A percentile compares a stretch with the other conserved stretches of the same genome.
Conservation (phyloP, 2,797 vertebrate species). For the Periophthalmus magnuspinnatus region DNA sequence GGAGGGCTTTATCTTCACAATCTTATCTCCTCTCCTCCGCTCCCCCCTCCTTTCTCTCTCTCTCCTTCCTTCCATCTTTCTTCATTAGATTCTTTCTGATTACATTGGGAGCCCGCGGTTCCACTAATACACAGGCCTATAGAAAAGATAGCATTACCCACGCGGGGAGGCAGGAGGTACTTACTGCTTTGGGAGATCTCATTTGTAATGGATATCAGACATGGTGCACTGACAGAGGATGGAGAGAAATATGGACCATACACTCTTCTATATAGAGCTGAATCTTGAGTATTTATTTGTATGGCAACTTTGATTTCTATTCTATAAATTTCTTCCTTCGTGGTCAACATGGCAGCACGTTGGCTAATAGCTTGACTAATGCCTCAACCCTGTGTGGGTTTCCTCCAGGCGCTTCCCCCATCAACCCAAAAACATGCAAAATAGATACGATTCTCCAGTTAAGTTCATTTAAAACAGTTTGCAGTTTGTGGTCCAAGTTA, state of each 20-base stretch:
- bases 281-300: background rate
- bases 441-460: no score
- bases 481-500: no score
- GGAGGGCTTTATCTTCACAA: slow-evolving; percentile 37
- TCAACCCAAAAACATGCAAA: no score
- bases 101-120: slow-evolving; percentile 28
- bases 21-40: slow-evolving; percentile 31
- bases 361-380: no score
- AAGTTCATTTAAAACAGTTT: no score
- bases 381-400: no score
- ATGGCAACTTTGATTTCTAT: background rate
- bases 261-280: background rate
- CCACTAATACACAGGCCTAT: background rate
- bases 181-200: slow-evolving; percentile 7
- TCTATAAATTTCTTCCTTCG: background rate
- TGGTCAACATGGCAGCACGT: no score
- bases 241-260: background rate
- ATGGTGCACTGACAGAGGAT: background rate
- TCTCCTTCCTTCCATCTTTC: slow-evolving; percentile 16
- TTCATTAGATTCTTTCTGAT: slow-evolving; percentile 47
- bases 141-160: slow-evolving; percentile 19
- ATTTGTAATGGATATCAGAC: slow-evolving; percentile 16
- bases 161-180: slow-evolving; percentile 1
- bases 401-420: no score
- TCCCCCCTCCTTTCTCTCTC: slow-evolving; percentile 18